Evolutionary conservation across 2,797 vertebrate genomes (phyloP).

Genomic region (Aselliscus stoliczkanus): DNA sequence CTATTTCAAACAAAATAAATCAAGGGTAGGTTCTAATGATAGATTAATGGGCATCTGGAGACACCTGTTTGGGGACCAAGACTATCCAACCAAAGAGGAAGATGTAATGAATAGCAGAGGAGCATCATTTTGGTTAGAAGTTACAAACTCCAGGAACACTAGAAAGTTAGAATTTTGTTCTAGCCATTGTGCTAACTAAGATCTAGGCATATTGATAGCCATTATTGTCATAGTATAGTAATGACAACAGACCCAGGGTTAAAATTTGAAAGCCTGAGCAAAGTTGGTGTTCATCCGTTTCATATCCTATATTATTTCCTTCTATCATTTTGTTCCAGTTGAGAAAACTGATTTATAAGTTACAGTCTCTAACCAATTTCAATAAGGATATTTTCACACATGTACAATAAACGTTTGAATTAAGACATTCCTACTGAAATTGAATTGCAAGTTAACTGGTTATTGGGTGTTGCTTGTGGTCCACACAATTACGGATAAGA

Average conservation of each 20-base stretch:
- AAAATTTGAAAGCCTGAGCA: not conserved
- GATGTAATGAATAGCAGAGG: not conserved
- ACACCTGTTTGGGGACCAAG: not conserved
- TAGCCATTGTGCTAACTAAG: not conserved
- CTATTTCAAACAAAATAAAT: not conserved
- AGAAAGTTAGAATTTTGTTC: not conserved
- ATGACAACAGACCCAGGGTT: not conserved
- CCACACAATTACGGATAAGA: constrained; percentile 78
- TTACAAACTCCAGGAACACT: not conserved
- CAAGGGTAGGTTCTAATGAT: not conserved
- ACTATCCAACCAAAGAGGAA: not conserved
- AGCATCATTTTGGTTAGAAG: not conserved
- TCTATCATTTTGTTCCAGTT: constrained; percentile 64
- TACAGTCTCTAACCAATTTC: constrained; percentile 76
- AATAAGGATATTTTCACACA: constrained; percentile 76
- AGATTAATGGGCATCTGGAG: not conserved
- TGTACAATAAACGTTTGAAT: constrained; percentile 80
- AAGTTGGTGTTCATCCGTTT: constrained; percentile 23
- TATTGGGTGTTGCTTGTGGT: constrained; percentile 76
- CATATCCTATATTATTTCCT: constrained; percentile 51
- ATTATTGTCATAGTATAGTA: not conserved
- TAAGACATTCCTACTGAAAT: constrained; percentile 77
- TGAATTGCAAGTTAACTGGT: constrained; percentile 77
- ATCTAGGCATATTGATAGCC: not conserved
- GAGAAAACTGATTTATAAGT: constrained; percentile 78